phyloP scores from a whole-genome alignment of 2,797 vertebrate species.

The Tolypeutes matacus region DNA sequence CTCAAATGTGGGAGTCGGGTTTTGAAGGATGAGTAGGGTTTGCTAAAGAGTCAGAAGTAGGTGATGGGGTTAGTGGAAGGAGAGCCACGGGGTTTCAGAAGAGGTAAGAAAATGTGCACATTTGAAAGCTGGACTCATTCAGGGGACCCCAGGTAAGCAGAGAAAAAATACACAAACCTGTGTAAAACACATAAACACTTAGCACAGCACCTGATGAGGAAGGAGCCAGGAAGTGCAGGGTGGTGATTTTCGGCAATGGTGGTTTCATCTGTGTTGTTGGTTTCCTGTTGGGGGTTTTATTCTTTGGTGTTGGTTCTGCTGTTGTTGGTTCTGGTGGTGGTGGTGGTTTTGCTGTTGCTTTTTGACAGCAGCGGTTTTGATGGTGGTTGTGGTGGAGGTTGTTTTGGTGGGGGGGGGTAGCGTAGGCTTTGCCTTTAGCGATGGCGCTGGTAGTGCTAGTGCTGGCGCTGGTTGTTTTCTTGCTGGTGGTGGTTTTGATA shows the following conservation, averaged over 20 bases:
- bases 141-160: not conserved
- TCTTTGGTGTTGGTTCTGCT: not conserved
- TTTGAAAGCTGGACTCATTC: not conserved
- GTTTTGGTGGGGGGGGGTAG: not conserved
- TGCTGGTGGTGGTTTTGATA: not conserved
- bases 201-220: not conserved
- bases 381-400: not conserved
- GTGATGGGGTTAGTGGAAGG: not conserved
- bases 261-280: not conserved
- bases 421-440: too few species aligned
- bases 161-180: not conserved
- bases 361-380: not conserved
- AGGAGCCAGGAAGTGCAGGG: too few species aligned
- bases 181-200: too few species aligned
- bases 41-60: not conserved
- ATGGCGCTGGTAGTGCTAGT: too few species aligned
- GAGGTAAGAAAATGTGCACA: not conserved
- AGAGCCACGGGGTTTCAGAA: not conserved
- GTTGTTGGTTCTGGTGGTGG: too few species aligned
- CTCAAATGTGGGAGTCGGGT: not conserved
- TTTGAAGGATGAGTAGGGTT: not conserved
- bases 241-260: not conserved
- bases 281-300: not conserved
- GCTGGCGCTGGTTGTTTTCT: rapidly evolving
- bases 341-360: not conserved